Percentiles rank a stretch among this genome's conserved stretches.
Conservation (phyloP, 2,888 invertebrate species). For the Geophilus truncorum region DNA sequence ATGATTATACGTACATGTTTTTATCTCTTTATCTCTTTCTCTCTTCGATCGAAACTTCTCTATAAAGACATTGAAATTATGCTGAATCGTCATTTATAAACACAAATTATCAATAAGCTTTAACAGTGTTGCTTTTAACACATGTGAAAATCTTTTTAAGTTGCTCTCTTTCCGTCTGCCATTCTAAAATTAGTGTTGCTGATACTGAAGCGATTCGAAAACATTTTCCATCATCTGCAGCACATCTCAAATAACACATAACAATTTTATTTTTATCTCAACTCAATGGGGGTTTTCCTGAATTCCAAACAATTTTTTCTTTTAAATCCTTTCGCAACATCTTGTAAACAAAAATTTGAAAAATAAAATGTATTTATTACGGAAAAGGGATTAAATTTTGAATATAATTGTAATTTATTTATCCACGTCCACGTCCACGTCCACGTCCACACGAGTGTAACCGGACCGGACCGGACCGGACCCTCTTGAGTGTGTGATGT, state of each 20-base stretch:
- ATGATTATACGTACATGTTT: too few species aligned
- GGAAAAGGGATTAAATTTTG: too few species aligned
- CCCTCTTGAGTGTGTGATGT: not conserved
- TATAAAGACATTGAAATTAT: too few species aligned
- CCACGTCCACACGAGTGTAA: not conserved
- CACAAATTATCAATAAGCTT: not conserved
- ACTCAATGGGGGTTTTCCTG: conserved; percentile 18
- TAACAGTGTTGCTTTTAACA: not conserved
- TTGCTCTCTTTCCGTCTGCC: not conserved
- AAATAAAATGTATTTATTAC: too few species aligned
- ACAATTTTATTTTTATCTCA: conserved; percentile 18
- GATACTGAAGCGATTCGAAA: not conserved
- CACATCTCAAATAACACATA: conserved; percentile 10
- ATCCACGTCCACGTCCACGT: too few species aligned
- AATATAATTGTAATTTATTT: not conserved
- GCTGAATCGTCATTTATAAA: too few species aligned
- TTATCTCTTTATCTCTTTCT: too few species aligned
- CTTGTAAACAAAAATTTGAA: too few species aligned
- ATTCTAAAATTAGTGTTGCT: conserved; percentile 8
- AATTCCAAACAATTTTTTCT: not conserved
- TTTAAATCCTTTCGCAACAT: not conserved
- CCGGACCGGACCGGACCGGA: too few species aligned
- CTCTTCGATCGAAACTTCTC: too few species aligned
- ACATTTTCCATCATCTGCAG: conserved; percentile 4
- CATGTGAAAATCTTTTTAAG: not conserved